These are phyloP conservation scores for Xanthorhoe spadicearia DNA, from an alignment of 2,888 invertebrate species.

Conservation along the genomic window DNA sequence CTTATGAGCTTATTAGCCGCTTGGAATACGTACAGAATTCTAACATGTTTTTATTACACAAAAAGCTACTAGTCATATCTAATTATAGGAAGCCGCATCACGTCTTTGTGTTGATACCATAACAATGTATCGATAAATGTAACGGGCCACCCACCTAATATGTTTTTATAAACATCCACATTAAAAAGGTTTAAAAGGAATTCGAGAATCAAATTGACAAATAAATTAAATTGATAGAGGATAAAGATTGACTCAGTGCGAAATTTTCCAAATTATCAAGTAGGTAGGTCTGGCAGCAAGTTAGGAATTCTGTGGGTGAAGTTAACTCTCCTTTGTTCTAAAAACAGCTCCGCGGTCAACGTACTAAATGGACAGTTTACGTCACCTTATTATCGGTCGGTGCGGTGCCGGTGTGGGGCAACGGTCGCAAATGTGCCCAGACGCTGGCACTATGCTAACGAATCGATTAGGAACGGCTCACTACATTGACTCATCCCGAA, in stretches of 20 bases:
- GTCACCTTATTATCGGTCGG: slow-evolving; percentile 61
- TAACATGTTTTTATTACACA: slow-evolving; percentile 23
- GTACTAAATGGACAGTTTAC: slow-evolving; percentile 66
- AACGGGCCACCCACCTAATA: slow-evolving; percentile 41
- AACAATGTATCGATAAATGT: slow-evolving; percentile 36
- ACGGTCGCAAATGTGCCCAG: slow-evolving; percentile 62
- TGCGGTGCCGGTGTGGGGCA: slow-evolving; percentile 53
- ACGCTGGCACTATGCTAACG: slow-evolving; percentile 63
- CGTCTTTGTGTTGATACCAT: slow-evolving; percentile 45
- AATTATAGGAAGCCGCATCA: slow-evolving; percentile 48
- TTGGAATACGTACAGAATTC: slow-evolving; percentile 3
- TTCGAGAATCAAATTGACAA: slow-evolving; percentile 1
- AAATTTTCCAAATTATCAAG: slow-evolving; percentile 36
- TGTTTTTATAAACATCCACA: slow-evolving; percentile 11
- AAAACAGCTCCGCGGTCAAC: slow-evolving; percentile 60
- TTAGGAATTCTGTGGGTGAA: slow-evolving; percentile 45
- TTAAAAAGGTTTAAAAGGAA: slow-evolving; percentile 7
- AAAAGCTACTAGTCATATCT: slow-evolving; percentile 36
- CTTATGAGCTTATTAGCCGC: slow-evolving; percentile 25
- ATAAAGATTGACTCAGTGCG: slow-evolving; percentile 2
- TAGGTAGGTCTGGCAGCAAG: slow-evolving; percentile 24
- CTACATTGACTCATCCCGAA: slow-evolving; percentile 54
- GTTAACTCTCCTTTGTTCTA: slow-evolving; percentile 59
- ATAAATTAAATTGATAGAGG: background rate
- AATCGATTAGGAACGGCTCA: slow-evolving; percentile 71